Base-by-base conservation (phyloP, 35 echinoderm and acorn worm species). In the Chiridota heheva region DNA sequence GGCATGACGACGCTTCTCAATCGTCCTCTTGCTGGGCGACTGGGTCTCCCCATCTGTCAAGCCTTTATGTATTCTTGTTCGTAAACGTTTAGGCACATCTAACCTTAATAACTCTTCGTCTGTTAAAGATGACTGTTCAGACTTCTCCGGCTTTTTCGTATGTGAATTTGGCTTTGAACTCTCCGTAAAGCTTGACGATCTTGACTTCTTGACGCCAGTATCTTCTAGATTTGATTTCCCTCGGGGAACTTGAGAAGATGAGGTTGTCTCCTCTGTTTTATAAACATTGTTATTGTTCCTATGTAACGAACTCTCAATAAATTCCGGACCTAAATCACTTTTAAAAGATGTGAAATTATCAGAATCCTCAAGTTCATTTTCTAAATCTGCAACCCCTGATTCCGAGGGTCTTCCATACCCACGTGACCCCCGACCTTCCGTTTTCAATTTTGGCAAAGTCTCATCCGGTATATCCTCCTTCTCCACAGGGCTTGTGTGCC, bases 211-310 rank as follows among this genome's bases (percentile, higher is more conserved):
- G 59, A 73, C 80, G 7, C 42, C 63, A 44, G 73, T 87, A 44
- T 77, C 76, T 5, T n/a, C 60, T 29, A n/a, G 7, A 60, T 53
- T 72, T 42, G 51, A 60, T 49, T 72, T 84, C 20, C 34, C 18
- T 58, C 42, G 58, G n/a, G 63, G 51, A 29, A 78, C 62, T 5
- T 78, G 58, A 0, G 75, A 78, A 22, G 10, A 13, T 29, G 35
- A 35, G 27, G 58, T 37, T 12, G 62, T 78, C 38, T 33, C 38
- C 6, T 58, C 58, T 8, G 75, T 40, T 32, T 84, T 82, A 83
- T 96, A 85, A 25, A 96, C 92, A 63, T 96, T 96, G 40, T 96
- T 96, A 77, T 96, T 96, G 70, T 96, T 96, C 57, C 87, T 83
- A 38, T 96, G 91, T 25, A 95, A 58, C 36, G 67, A 44, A 42